Base-by-base conservation (phyloP, 2,797 vertebrate genomes). In the Fistularia commersonii region DNA sequence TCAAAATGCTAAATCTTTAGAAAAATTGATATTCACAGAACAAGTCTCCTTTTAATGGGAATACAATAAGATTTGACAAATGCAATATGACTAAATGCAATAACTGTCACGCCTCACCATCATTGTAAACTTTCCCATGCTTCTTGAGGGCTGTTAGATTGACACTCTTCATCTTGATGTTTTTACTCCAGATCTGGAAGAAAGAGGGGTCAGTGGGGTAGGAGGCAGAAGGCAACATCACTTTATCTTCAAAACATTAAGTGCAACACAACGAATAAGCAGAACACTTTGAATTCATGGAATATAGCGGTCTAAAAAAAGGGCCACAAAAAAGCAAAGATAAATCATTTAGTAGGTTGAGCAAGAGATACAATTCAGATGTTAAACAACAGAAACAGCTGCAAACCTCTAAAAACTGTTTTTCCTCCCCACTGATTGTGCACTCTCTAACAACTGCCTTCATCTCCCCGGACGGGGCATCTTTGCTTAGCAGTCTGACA, bases 381-480 rank as follows among this genome's bases (percentile, higher is more conserved):
- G 31, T 1, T 41, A 8, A 41, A 11, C 12, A 5, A 45, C 13
- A 59, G 8, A 35, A 5, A 58, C 6, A 47, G 8, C 0, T 32
- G 39, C 87, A 81, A 64, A 98, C 97, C 93, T 99, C 97, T 48
- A 98, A 77, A 71, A 96, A 98, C 80, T 99, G 95, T 63, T 93
- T 94, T 12, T 95, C 95, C 52, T 97, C 94, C 42, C 91, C 95
- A 76, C 93, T 89, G 72, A 88, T 41, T 5, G 69, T 65, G 14
- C 87, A 89, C 53, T 95, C 93, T 66, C 95, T 92, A 43, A 99
- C 78, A 32, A 99, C 93, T 0, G 95, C 96, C 74, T 95, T 99
- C 89, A 97, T 91, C 1, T 80, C 83, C 10, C 96, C 95, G 0
- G 95, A 96, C 4, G 95, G 95, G 12, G 95, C 96, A 69, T 97